Evolutionary conservation across 2,888 invertebrate genomes (phyloP), one percentile per base, ranked within the genome.

Genomic region (Brenthis hecate): DNA sequence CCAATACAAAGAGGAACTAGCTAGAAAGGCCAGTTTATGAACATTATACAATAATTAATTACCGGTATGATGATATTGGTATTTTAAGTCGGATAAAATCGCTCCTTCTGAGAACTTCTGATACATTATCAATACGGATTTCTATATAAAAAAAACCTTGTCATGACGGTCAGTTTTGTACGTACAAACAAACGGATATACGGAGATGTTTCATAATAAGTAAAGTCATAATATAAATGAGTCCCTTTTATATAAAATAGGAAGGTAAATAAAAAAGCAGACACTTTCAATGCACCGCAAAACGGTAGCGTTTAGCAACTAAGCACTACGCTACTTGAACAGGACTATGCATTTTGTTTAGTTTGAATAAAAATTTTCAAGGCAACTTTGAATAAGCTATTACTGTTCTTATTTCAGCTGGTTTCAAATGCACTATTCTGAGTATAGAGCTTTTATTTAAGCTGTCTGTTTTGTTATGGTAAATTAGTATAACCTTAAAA

Each of bases 231-330:
- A n/a, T 51, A n/a, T n/a, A n/a, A 14, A n/a, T 51, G 6, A 51
- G 5, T 51, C n/a, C 53, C 8, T 23, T 62, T 16, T 36, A 62
- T 16, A 62, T 62, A 53, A 62, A 62, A 32, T 13, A 23, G 53
- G 5, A 36, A 62, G 43, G 23, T 62, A 62, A 54, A 62, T 62
- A 62, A 51, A 62, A 36, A 53, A 32, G n/a, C 50, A 62, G 62
- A 54, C 53, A 36, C 36, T 62, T 62, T 62, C 36, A 54, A 62
- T 62, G 51, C 62, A 36, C 62, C 62, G 53, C 62, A 62, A 62
- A 62, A 62, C 62, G 62, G 36, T 62, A 11, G 43, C 62, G 62
- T 54, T 62, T 43, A 62, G 62, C 54, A 54, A 62, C 53, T 62
- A 62, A 62, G 62, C 62, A 51, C 62, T 62, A 51, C 54, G 54